phyloP scores from a whole-genome alignment of 2,888 invertebrate genomes.

The Sceliomorpha sp. region DNA sequence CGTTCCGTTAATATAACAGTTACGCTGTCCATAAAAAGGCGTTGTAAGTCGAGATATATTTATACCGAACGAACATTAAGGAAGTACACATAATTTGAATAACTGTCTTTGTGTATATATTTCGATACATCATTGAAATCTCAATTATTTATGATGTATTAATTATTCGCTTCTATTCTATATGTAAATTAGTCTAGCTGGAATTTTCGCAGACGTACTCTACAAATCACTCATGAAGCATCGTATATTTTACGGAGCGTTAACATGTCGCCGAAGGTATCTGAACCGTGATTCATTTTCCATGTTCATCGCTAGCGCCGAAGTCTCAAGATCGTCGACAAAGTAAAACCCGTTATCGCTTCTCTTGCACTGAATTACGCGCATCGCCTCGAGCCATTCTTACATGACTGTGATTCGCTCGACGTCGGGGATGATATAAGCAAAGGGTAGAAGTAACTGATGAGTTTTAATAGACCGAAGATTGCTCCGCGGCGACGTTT shows the following conservation, averaged over 20 bases:
- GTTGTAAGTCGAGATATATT: conserved; percentile 4
- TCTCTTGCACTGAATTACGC: conserved; percentile 57
- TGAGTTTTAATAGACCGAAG: conserved; percentile 38
- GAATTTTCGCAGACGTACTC: conserved; percentile 33
- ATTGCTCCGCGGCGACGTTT: conserved; percentile 23
- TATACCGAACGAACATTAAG: conserved; percentile 3
- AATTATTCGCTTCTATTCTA: conserved; percentile 37
- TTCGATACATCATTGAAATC: conserved; percentile 9
- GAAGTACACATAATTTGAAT: conserved; percentile 2
- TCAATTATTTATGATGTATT: conserved; percentile 26
- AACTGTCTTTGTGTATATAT: not conserved
- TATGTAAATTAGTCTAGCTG: conserved; percentile 41
- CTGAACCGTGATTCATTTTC: conserved; percentile 52
- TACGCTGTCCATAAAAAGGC: not conserved
- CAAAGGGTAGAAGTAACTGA: conserved; percentile 41
- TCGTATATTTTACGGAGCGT: conserved; percentile 45
- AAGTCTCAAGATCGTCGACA: conserved; percentile 48
- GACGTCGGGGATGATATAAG: conserved; percentile 34
- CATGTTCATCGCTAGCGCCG: conserved; percentile 28
- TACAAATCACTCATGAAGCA: conserved; percentile 35
- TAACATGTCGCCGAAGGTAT: conserved; percentile 53
- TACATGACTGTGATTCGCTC: conserved; percentile 40
- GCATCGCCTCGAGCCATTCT: conserved; percentile 43
- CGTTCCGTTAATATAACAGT: conserved; percentile 5
- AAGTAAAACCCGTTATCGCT: conserved; percentile 56